Base-by-base conservation (phyloP, 2,888 invertebrate genomes). In the Polyommatus iphigenia region DNA sequence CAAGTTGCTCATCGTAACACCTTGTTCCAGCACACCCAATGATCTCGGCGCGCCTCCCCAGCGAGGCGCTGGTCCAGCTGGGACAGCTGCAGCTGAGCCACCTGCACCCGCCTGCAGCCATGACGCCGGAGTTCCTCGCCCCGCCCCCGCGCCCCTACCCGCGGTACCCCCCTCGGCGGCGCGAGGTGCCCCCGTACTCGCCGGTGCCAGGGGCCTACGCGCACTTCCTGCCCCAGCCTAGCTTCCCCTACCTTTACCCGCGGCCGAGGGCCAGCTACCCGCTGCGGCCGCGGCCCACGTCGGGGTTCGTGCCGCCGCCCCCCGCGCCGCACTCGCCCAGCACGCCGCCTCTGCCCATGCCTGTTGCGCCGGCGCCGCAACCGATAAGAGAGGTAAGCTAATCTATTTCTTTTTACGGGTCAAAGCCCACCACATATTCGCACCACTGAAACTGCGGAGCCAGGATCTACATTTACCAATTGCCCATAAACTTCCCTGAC, bases 11-110 rank as follows among this genome's bases (percentile, higher is more conserved):
- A 67, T 29, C 6, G 29, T 29, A 32, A 67, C 13, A 1, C 79
- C 85, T 85, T 77, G 79, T 90, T 88, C 8, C 94, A 95, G 95
- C 91, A 85, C 90, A 85, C 89, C 94, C 95, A 95, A 96, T 96
- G 96, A 96, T 96, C 95, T 95, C 96, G 88, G 95, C 95, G 89
- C 93, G 94, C 87, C 94, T 94, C 87, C 95, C 95, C 90, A 95
- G 96, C 94, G 96, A 96, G 95, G 95, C 95, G 92, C 92, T 93
- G 86, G 92, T 92, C 87, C 94, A 92, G 92, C 92, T 93, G 87
- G 91, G 91, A 85, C 93, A 93, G 90, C 91, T 94, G 87, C 95
- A 94, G 92, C 94, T 94, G 89, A 93, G 92, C 89, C 93, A 95
- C 91, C 93, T 95, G 89, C 94, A 95, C 87, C 89, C 83, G 83